Evolutionary conservation across 1,140 invertebrate species (phyloP), one percentile per base, ranked within the genome.

Genomic region (Spodoptera frugiperda): DNA sequence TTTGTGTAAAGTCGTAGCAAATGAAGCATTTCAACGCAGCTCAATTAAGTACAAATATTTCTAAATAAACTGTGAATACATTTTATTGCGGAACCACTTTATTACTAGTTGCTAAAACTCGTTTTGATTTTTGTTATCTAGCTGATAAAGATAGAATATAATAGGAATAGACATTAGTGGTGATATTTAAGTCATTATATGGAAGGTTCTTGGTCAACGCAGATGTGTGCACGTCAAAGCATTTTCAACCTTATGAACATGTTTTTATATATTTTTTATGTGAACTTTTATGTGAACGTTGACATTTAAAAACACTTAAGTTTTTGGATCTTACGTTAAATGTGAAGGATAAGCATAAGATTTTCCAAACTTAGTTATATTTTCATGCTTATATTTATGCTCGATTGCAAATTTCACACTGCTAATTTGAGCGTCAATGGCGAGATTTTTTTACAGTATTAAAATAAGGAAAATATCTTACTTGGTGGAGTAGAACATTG

Each of bases 61-160:
- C 9, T 46, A 17, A 51, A 19, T 71, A 71, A 68, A 51, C 12
- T 68, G 11, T 71, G 14, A 49, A 72, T n/a, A 44, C 11, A 25
- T 17, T 61, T 57, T 72, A 72, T 30, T 48, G 53, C 68, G 68
- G 53, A 55, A 72, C 54, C 70, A 72, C 39, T 57, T 14, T 72
- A 30, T 57, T 63, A 46, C 14, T 57, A 14, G 53, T 44, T 3
- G 44, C 15, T 25, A 10, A n/a, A 72, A 72, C 51, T 72, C 54
- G 54, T 57, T 57, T 57, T 9, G 14, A 70, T 10, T 54, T 54
- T 17, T 54, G 30, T 46, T 59, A 48, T 57, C 44, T 30, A 59
- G 54, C 19, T 14, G 15, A 54, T 30, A 17, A 54, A 53, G 30
- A 53, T 55, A 39, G 9, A 19, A 46, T 14, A 30, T 67, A 2